phyloP scores from a whole-genome alignment of 2,113 vertebrate genomes.

The Vicugna pacos region DNA sequence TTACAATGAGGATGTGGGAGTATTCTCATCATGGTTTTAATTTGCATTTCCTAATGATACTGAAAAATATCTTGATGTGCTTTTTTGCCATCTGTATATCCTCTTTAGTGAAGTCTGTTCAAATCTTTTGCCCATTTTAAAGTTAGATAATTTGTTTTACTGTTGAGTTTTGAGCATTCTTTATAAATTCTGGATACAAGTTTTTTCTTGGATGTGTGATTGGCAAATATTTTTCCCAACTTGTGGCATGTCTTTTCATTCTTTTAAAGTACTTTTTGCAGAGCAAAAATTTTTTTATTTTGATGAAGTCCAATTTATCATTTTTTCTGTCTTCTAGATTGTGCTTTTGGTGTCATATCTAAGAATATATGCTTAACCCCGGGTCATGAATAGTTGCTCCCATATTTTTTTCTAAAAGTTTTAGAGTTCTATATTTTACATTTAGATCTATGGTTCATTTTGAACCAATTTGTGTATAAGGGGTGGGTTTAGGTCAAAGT shows the following conservation, averaged over 20 bases:
- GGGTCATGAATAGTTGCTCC: background rate
- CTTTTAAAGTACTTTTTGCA: background rate
- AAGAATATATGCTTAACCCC: background rate
- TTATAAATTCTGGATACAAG: background rate
- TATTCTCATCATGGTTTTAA: background rate
- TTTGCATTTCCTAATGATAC: background rate
- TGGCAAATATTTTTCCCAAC: background rate
- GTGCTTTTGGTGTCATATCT: background rate
- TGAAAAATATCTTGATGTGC: background rate
- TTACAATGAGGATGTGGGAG: background rate
- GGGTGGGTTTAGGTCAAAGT: background rate
- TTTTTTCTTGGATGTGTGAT: background rate
- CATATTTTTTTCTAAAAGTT: background rate
- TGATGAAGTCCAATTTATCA: background rate
- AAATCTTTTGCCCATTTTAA: constrained; percentile 5
- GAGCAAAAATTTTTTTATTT: background rate
- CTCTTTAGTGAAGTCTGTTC: background rate
- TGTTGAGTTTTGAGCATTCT: background rate
- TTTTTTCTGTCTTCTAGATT: background rate
- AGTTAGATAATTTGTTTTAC: background rate
- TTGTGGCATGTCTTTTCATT: background rate
- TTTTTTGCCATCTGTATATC: background rate
- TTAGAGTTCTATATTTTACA: background rate
- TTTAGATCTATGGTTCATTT: background rate
- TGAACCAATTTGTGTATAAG: background rate